A percentile compares a stretch with the other conserved stretches of the same genome.
These are phyloP conservation scores for Volucella bombylans DNA, from an alignment of 2,888 invertebrate species.

Conservation along the genomic window DNA sequence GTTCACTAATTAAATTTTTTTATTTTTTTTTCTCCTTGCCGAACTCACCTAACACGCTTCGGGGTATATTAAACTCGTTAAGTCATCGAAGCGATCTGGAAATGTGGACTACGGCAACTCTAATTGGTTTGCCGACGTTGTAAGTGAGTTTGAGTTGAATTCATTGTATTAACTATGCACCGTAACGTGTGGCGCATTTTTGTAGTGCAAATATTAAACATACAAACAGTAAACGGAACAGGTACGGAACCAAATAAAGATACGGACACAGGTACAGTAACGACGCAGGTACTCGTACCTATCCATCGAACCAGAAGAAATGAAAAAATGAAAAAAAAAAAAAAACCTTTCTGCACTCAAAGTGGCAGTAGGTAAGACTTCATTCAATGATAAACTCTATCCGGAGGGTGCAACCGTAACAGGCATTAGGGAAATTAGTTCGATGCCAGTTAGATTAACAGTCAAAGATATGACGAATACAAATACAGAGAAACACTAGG, in stretches of 20 bases:
- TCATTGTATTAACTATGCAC: slow-evolving; percentile 30
- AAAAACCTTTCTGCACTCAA: slow-evolving; percentile 25
- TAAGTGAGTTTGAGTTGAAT: slow-evolving; percentile 65
- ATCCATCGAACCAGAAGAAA: neutral
- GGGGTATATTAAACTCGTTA: slow-evolving; percentile 46
- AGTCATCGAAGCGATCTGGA: slow-evolving; percentile 70
- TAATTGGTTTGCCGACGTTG: slow-evolving; percentile 66
- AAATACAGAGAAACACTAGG: slow-evolving; percentile 29
- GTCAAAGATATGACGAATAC: slow-evolving; percentile 30
- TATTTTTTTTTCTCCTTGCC: slow-evolving; percentile 20
- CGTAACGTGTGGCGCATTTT: neutral
- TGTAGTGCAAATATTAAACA: slow-evolving; percentile 1
- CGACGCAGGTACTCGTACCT: slow-evolving; percentile 7
- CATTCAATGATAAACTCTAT: slow-evolving; percentile 46
- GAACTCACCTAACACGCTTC: slow-evolving; percentile 12
- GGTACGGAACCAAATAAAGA: too few relatives aligned
- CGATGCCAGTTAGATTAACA: slow-evolving; percentile 64
- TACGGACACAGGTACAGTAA: neutral
- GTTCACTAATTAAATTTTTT: slow-evolving; percentile 54
- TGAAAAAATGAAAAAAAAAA: slow-evolving; percentile 5
- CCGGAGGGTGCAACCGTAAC: slow-evolving; percentile 63
- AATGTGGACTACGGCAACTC: slow-evolving; percentile 49
- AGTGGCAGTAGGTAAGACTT: slow-evolving; percentile 3
- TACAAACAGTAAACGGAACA: neutral
- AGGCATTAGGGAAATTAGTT: slow-evolving; percentile 71